phyloP scores from a whole-genome alignment of 2,113 vertebrate genomes.

The Neotragus moschatus region DNA sequence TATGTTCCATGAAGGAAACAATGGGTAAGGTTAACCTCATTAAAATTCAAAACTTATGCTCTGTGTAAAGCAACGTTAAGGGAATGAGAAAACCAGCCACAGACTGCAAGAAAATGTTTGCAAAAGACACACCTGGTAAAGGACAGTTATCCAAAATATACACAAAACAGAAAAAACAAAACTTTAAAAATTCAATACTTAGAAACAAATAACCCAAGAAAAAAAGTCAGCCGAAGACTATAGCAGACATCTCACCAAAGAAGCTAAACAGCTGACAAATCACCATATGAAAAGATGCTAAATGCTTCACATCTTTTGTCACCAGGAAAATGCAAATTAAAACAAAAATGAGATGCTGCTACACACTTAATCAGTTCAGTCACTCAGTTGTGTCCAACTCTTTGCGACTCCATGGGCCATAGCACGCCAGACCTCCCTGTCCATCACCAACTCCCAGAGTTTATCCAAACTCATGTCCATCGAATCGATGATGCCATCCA shows the following conservation, averaged over 20 bases:
- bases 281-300: not conserved
- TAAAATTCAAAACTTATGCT: not conserved
- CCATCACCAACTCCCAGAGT: not conserved
- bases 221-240: not conserved
- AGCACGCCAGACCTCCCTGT: not conserved
- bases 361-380: not conserved
- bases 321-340: not conserved
- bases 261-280: not conserved
- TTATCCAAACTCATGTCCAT: not conserved
- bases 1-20: not conserved
- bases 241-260: not conserved
- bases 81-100: not conserved
- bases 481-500: not conserved
- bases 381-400: fast-evolving
- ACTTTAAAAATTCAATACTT: not conserved
- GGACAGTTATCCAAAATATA: not conserved
- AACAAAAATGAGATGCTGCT: not conserved
- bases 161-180: not conserved
- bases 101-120: not conserved
- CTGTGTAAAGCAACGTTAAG: not conserved
- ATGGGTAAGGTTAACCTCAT: not conserved
- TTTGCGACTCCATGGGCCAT: not conserved
- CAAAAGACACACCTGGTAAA: not conserved
- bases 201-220: not conserved
- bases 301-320: not conserved